Percentiles rank a stretch among this genome's conserved stretches.
Conservation (phyloP, 2,797 vertebrate genomes). For the Hyperoplus immaculatus region DNA sequence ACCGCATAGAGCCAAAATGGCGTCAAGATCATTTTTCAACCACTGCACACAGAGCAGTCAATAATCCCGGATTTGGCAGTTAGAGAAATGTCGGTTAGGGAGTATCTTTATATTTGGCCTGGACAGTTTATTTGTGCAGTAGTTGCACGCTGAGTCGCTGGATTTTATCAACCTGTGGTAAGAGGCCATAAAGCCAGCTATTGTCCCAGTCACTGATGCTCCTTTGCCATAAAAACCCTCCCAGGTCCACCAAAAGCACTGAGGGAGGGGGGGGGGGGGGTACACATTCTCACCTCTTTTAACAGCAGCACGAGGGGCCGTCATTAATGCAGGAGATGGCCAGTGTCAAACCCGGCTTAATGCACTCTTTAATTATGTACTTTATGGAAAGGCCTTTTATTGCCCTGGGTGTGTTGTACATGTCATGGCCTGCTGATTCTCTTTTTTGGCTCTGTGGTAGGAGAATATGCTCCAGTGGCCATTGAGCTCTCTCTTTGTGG, state of each 20-base stretch:
- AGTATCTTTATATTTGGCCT: slow-evolving; percentile 41
- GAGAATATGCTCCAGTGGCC: slow-evolving; percentile 31
- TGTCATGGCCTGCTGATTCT: slow-evolving; percentile 26
- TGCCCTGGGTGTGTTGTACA: slow-evolving; percentile 52
- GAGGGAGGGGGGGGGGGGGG: slow-evolving; percentile 12
- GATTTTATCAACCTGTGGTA: slow-evolving; percentile 50
- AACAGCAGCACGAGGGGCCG: slow-evolving; percentile 56
- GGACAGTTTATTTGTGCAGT: slow-evolving; percentile 35
- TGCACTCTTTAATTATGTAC: slow-evolving; percentile 70
- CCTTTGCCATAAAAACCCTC: slow-evolving; percentile 57
- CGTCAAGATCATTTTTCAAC: slow-evolving; percentile 27
- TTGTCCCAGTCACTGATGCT: slow-evolving; percentile 54
- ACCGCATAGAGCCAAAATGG: slow-evolving; percentile 31
- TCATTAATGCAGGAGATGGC: slow-evolving; percentile 61
- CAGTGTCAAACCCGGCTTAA: slow-evolving; percentile 54
- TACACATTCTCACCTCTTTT: slow-evolving; percentile 49
- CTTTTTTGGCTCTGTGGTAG: slow-evolving; percentile 21
- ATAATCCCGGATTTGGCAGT: slow-evolving; percentile 28
- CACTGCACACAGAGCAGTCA: slow-evolving; percentile 23
- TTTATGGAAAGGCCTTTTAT: slow-evolving; percentile 65
- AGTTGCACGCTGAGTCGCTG: slow-evolving; percentile 43
- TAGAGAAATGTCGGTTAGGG: slow-evolving; percentile 22
- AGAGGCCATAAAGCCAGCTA: slow-evolving; percentile 52
- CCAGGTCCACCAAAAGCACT: slow-evolving; percentile 49
- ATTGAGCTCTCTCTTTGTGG: slow-evolving; percentile 26